A percentile compares a stretch with the other conserved stretches of the same genome.
Conservation (phyloP, 2,888 invertebrate genomes). For the Perdita meconis region DNA sequence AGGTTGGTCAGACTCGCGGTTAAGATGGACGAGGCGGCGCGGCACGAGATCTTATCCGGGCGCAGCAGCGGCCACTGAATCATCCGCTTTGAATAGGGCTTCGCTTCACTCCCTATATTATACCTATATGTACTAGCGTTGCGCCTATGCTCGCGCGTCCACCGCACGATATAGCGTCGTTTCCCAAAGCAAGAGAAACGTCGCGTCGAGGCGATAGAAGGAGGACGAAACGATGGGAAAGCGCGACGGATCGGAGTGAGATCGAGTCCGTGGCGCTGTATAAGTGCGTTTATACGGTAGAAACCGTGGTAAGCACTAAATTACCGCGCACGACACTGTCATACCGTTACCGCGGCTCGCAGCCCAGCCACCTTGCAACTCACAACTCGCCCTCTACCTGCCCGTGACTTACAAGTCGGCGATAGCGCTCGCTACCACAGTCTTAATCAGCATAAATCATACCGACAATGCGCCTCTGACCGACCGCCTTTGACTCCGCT, state of each 20-base stretch:
- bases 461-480: constrained; percentile 76
- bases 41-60: constrained; percentile 82
- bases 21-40: constrained; percentile 74
- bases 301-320: constrained; percentile 76
- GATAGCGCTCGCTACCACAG: constrained; percentile 81
- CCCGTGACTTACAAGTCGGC: constrained; percentile 80
- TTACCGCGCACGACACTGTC: constrained; percentile 72
- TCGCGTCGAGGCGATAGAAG: not conserved
- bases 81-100: constrained; percentile 83
- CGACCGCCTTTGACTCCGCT: constrained; percentile 58
- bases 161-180: constrained; percentile 65
- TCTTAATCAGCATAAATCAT: constrained; percentile 84
- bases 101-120: constrained; percentile 80
- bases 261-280: constrained; percentile 53
- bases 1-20: constrained; percentile 76
- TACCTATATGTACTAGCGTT: constrained; percentile 75
- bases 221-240: constrained; percentile 14
- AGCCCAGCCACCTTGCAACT: constrained; percentile 72
- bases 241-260: constrained; percentile 33
- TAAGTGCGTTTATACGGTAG: constrained; percentile 73
- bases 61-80: constrained; percentile 83
- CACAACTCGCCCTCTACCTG: constrained; percentile 68
- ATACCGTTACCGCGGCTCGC: constrained; percentile 63
- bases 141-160: constrained; percentile 70
- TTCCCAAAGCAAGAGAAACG: constrained; percentile 45